Evolutionary conservation across 2,113 vertebrate genomes (phyloP).

Genomic region (Oncorhynchus keta): DNA sequence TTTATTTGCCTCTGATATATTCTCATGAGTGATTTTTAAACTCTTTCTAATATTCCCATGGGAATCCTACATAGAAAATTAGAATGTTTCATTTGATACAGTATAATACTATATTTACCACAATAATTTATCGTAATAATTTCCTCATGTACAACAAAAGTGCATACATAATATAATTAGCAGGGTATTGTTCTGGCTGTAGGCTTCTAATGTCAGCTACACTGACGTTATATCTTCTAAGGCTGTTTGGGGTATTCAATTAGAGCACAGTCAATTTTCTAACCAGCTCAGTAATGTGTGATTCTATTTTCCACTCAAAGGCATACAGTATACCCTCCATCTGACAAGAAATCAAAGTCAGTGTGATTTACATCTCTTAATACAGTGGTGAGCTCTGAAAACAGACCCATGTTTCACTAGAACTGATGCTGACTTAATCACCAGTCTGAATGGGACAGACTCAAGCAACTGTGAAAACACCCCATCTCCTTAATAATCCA

Average conservation of each 20-base stretch:
- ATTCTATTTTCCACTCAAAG: neutral
- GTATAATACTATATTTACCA: neutral
- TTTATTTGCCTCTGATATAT: neutral
- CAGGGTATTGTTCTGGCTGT: no score
- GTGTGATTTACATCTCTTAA: neutral
- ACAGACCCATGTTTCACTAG: neutral
- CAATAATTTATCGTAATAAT: no score
- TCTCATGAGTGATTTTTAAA: neutral
- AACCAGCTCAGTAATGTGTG: no score
- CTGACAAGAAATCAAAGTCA: neutral
- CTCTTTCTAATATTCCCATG: neutral
- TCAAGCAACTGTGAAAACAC: slow-evolving; percentile 7
- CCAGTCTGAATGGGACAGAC: neutral
- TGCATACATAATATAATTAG: no score
- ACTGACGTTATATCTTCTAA: no score
- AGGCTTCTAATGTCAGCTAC: no score
- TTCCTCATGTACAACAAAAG: no score
- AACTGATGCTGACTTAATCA: neutral
- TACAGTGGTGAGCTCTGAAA: neutral
- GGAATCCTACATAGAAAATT: no score
- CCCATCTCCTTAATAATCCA: neutral
- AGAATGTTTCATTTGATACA: neutral
- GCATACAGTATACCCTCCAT: neutral
- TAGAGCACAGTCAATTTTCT: no score
- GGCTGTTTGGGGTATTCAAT: no score